Evolutionary conservation across 1,140 invertebrate species (phyloP).

Genomic region (Lucilia sericata): DNA sequence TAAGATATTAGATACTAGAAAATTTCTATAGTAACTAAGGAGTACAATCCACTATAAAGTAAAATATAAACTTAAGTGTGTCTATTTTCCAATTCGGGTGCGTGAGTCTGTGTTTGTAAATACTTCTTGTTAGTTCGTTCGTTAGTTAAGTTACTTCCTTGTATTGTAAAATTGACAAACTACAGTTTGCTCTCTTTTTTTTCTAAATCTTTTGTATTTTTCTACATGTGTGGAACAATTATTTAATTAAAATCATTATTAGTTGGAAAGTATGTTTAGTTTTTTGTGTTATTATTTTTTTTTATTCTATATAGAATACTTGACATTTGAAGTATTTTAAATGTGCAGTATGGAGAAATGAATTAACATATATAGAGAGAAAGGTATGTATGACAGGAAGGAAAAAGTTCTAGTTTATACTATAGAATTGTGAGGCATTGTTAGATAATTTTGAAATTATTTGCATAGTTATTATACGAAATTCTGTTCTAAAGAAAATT

Average conservation of each 20-base stretch:
- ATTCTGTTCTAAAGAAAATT: no score
- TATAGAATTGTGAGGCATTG: no score
- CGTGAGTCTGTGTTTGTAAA: background rate
- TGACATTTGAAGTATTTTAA: background rate
- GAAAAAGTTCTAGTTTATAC: no score
- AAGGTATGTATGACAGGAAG: no score
- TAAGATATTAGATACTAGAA: constrained; percentile 1
- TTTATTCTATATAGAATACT: background rate
- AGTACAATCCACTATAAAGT: background rate
- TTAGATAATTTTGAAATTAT: no score
- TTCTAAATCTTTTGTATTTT: background rate
- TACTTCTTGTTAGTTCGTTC: background rate
- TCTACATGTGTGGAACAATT: background rate
- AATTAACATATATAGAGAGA: no score
- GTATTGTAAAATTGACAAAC: background rate
- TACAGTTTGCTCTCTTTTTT: no score
- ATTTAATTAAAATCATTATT: constrained; percentile 3
- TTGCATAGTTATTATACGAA: no score
- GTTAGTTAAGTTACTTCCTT: background rate
- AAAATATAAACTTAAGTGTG: background rate
- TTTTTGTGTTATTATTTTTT: no score
- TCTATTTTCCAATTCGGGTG: background rate
- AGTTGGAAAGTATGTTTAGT: background rate
- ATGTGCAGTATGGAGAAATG: no score
- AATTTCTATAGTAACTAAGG: background rate